Conservation (phyloP, 2,113 vertebrate species). For the Oophaga pumilio region DNA sequence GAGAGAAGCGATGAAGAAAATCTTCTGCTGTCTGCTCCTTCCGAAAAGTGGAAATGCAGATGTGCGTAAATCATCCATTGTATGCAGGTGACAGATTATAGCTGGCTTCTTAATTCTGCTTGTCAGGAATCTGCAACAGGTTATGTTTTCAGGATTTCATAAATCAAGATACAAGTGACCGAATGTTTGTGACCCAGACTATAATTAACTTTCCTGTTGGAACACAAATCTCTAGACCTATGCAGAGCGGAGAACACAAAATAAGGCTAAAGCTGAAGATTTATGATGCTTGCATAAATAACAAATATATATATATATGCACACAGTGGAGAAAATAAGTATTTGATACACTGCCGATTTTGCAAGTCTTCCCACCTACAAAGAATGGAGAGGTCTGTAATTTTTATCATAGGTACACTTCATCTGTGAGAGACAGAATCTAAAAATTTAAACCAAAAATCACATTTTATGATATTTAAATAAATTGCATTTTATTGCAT, state of each 20-base stretch:
- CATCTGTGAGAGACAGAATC: too few relatives aligned
- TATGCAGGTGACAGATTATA: background rate
- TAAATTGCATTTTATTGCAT: too few relatives aligned
- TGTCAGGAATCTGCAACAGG: background rate
- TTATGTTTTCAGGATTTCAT: constrained; percentile 28
- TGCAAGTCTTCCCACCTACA: too few relatives aligned
- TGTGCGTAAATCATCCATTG: constrained; percentile 2
- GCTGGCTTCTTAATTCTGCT: background rate
- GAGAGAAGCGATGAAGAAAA: background rate
- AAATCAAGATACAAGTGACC: background rate
- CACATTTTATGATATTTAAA: too few relatives aligned
- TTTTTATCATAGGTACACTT: too few relatives aligned
- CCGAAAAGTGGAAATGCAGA: background rate
- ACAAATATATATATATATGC: background rate
- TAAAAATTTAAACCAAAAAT: too few relatives aligned
- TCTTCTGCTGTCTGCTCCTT: background rate
- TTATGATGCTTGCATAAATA: background rate
- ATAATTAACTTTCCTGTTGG: constrained; percentile 12
- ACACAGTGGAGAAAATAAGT: too few relatives aligned
- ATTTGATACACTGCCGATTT: too few relatives aligned
- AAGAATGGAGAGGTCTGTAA: too few relatives aligned
- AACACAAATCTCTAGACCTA: background rate
- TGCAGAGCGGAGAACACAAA: background rate
- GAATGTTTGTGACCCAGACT: constrained; percentile 4
- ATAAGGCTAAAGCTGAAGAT: background rate